Evolutionary conservation across 2,113 vertebrate species (phyloP).

Genomic region (Crotalus helleri): DNA sequence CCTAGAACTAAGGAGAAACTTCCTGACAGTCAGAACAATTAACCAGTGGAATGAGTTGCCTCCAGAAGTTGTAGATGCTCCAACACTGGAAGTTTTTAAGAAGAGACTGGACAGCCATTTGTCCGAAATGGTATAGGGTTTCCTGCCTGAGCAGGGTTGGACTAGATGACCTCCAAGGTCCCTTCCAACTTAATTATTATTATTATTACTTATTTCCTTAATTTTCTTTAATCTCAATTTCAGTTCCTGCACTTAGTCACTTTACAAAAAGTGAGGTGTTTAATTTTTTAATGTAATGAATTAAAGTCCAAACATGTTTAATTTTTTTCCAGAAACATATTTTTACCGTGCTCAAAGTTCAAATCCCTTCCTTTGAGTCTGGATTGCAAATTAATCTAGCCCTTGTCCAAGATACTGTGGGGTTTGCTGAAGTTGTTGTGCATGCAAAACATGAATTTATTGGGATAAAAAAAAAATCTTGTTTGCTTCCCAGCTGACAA

Average conservation of each 20-base stretch:
- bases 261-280: neutral
- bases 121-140: too few relatives aligned
- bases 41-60: too few relatives aligned
- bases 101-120: too few relatives aligned
- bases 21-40: too few relatives aligned
- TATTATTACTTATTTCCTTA: neutral
- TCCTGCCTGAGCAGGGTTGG: too few relatives aligned
- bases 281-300: neutral
- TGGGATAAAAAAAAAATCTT: neutral
- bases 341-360: neutral
- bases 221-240: neutral
- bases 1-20: too few relatives aligned
- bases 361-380: neutral
- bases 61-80: too few relatives aligned
- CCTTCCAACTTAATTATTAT: too few relatives aligned
- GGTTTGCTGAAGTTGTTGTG: neutral
- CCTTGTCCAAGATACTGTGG: neutral
- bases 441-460: neutral
- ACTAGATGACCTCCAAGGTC: too few relatives aligned
- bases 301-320: neutral
- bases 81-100: too few relatives aligned
- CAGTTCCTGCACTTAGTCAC: neutral
- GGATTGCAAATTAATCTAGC: neutral
- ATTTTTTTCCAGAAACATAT: neutral
- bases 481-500: neutral